Percentiles rank a stretch among this genome's conserved stretches.
Evolutionary conservation across 2,113 vertebrate species (phyloP).

Genomic region (Tichodroma muraria): DNA sequence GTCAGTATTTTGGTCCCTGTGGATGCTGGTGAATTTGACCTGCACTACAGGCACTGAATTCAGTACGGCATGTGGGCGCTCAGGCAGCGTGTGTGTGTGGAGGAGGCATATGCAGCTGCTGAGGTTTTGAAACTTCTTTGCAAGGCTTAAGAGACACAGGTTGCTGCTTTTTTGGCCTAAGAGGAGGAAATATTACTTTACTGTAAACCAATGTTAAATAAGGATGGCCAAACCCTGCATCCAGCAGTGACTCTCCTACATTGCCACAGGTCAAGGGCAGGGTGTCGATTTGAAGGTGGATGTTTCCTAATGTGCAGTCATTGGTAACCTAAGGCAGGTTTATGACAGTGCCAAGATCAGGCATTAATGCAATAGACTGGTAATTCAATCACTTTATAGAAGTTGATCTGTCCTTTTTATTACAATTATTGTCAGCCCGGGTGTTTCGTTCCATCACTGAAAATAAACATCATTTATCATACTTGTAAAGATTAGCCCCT

Average conservation of each 20-base stretch:
- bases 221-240: background rate
- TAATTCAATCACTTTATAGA: conserved; percentile 97
- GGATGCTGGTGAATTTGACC: background rate
- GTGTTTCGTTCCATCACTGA: conserved; percentile 94
- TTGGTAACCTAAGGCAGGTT: conserved; percentile 63
- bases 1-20: background rate
- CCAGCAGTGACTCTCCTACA: background rate
- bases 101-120: background rate
- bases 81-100: rapidly evolving
- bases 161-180: background rate
- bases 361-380: conserved; percentile 92
- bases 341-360: conserved; percentile 71
- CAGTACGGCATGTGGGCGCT: rapidly evolving
- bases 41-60: background rate
- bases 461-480: conserved; percentile 99
- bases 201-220: background rate
- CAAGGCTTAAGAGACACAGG: background rate
- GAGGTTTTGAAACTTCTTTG: background rate
- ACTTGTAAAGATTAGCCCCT: conserved; percentile 90
- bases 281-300: conserved; percentile 75
- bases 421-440: conserved; percentile 94
- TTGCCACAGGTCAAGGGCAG: conserved; percentile 73
- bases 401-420: conserved; percentile 98
- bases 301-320: conserved; percentile 54
- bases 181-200: background rate